Conservation (phyloP, 1,140 invertebrate genomes). For the Cryptotermes secundus region DNA sequence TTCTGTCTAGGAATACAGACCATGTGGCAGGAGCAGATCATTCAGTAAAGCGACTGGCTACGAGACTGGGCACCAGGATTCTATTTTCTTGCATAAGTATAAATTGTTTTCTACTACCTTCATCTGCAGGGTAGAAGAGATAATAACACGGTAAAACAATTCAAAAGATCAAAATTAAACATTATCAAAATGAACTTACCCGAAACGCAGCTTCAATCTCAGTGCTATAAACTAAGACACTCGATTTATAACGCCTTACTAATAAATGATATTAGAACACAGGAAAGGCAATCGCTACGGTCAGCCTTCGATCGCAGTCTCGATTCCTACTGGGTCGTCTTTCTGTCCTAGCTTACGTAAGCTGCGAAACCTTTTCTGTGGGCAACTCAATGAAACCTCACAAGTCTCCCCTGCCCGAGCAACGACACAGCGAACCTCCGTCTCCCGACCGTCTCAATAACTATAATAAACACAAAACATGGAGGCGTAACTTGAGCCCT, state of each 20-base stretch:
- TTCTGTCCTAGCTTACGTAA: neutral
- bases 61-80: too few relatives aligned
- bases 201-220: neutral
- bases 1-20: too few relatives aligned
- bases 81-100: too few relatives aligned
- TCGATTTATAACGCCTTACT: too few relatives aligned
- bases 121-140: too few relatives aligned
- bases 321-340: neutral
- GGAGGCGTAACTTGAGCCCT: neutral
- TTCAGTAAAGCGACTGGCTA: too few relatives aligned
- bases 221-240: neutral
- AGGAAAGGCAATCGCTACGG: neutral
- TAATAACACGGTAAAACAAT: too few relatives aligned
- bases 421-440: neutral
- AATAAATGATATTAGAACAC: neutral
- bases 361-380: neutral
- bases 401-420: neutral
- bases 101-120: too few relatives aligned
- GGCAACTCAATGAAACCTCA: neutral
- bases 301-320: neutral
- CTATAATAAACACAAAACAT: neutral
- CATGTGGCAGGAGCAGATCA: too few relatives aligned
- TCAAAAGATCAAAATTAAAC: too few relatives aligned
- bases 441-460: neutral
- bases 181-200: neutral